phyloP scores from a whole-genome alignment of 2,113 vertebrate species.

The Macrotus californicus region DNA sequence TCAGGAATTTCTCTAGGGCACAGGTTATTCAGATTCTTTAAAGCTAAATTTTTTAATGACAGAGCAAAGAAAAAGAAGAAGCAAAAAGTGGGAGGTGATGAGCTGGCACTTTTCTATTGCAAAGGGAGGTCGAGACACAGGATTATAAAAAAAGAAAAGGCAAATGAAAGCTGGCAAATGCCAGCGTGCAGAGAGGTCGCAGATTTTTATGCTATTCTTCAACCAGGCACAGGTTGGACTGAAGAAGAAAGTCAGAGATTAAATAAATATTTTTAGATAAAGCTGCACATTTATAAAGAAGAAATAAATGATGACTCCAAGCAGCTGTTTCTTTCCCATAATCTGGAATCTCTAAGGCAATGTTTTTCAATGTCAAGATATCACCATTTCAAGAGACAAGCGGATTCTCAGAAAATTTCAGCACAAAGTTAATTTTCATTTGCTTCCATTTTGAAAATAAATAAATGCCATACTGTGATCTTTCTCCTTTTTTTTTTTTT shows the following conservation, averaged over 20 bases:
- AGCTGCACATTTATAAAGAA: background rate
- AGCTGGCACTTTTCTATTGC: background rate
- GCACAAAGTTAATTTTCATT: background rate
- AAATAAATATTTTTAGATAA: background rate
- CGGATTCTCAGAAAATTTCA: background rate
- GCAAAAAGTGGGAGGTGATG: background rate
- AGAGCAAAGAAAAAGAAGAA: background rate
- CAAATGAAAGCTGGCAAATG: background rate
- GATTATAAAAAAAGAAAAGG: background rate
- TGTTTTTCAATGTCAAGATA: background rate
- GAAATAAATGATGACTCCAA: background rate
- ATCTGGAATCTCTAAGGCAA: background rate
- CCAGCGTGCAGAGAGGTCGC: background rate
- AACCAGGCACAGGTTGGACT: background rate
- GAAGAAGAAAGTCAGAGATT: background rate
- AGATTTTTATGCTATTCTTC: background rate
- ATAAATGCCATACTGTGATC: conserved; percentile 23
- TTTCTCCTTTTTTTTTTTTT: background rate
- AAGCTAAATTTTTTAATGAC: background rate
- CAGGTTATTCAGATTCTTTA: background rate
- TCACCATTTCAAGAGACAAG: conserved; percentile 2
- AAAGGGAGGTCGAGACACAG: background rate
- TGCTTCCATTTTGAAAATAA: conserved; percentile 44
- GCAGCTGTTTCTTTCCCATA: background rate
- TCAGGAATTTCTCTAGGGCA: background rate